A percentile compares a stretch with the other conserved stretches of the same genome.
These are phyloP conservation scores for Timema podura DNA, from an alignment of 2,888 invertebrate genomes.

Conservation along the genomic window DNA sequence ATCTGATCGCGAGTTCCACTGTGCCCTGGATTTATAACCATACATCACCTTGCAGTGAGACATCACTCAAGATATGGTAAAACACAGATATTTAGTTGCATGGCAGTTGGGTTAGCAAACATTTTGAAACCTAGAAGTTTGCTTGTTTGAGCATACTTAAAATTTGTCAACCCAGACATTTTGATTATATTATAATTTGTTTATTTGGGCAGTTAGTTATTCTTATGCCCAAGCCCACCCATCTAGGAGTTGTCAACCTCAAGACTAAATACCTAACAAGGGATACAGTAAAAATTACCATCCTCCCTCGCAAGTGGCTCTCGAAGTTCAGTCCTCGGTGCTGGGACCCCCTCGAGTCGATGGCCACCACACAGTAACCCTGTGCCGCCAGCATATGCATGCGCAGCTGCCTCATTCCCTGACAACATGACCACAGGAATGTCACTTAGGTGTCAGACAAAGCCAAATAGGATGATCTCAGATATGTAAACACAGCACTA, in stretches of 20 bases:
- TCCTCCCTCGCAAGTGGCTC: constrained; percentile 78
- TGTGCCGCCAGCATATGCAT: constrained; percentile 94
- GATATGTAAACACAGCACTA: too few species aligned
- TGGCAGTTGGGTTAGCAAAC: too few species aligned
- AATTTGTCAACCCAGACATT: too few species aligned
- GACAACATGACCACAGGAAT: constrained; percentile 22
- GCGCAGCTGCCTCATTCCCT: constrained; percentile 86
- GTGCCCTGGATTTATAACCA: constrained; percentile 58
- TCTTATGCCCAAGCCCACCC: too few species aligned
- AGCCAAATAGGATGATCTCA: too few species aligned
- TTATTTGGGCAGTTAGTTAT: too few species aligned
- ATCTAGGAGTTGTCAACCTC: too few species aligned
- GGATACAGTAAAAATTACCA: constrained; percentile 50
- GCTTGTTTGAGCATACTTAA: too few species aligned
- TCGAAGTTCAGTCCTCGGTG: constrained; percentile 92
- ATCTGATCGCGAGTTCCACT: constrained; percentile 94
- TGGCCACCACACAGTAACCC: constrained; percentile 92
- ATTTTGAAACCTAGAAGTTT: too few species aligned
- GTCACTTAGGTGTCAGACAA: too few species aligned
- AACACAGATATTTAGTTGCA: constrained; percentile 13
- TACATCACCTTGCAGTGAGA: background rate
- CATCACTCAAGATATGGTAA: background rate
- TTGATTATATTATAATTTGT: too few species aligned
- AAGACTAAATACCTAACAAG: too few species aligned
- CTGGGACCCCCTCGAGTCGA: constrained; percentile 93